Conservation (phyloP, 1,140 invertebrate genomes). For the Caenorhabditis inopinata region DNA sequence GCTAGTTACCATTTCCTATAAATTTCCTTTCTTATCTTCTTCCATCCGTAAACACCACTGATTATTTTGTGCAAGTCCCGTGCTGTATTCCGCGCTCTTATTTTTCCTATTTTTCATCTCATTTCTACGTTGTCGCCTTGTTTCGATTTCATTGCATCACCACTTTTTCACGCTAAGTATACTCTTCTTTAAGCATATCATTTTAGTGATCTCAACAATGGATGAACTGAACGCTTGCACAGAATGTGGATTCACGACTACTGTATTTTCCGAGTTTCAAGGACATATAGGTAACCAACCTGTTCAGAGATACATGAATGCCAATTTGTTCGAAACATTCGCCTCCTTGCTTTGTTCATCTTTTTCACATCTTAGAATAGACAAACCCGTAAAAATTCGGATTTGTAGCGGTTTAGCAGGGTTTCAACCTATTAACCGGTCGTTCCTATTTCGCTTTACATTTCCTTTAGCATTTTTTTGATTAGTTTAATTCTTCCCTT, state of each 20-base stretch:
- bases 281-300: conserved; percentile 46
- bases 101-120: background rate
- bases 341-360: conserved; percentile 6
- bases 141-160: background rate
- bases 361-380: conserved; percentile 15
- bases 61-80: conserved; percentile 5
- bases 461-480: background rate
- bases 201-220: conserved; percentile 36
- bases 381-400: conserved; percentile 35
- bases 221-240: conserved; percentile 49
- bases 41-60: conserved; percentile 9
- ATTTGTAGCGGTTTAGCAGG: background rate
- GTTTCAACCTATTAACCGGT: conserved; percentile 12
- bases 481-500: background rate
- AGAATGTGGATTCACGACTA: conserved; percentile 49
- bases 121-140: background rate
- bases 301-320: conserved; percentile 24
- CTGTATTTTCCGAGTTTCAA: conserved; percentile 43
- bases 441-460: background rate
- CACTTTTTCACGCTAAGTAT: background rate
- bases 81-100: conserved; percentile 9
- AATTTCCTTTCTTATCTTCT: conserved; percentile 24
- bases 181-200: background rate
- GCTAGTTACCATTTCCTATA: conserved; percentile 18
- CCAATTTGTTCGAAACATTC: conserved; percentile 24